Evolutionary conservation across 2,797 vertebrate genomes (phyloP).

Genomic region (Centropyge bicolor): DNA sequence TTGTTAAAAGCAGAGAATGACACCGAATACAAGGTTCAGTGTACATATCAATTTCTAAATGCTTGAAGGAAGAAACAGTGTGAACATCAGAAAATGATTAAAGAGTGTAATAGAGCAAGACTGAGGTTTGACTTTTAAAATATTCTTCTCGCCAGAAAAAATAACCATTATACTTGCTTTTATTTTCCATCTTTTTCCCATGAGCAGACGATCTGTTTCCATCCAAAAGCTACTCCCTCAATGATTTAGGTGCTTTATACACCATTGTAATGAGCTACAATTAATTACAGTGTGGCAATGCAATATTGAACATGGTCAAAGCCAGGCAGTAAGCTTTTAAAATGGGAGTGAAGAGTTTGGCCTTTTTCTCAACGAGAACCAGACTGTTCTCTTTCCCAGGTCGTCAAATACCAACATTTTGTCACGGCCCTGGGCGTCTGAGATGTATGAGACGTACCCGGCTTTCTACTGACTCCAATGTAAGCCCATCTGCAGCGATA

Average conservation of each 20-base stretch:
- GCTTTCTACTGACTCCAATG: too few species aligned
- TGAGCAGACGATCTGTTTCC: slow-evolving; percentile 1
- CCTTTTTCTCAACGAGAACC: slow-evolving; percentile 45
- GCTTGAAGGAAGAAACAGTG: slow-evolving; percentile 1
- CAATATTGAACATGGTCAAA: slow-evolving; percentile 36
- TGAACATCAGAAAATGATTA: slow-evolving; percentile 30
- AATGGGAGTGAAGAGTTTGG: slow-evolving; percentile 34
- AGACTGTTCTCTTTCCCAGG: too few species aligned
- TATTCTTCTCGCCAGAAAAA: slow-evolving; percentile 40
- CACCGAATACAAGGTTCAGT: slow-evolving; percentile 17
- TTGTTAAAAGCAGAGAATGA: slow-evolving; percentile 22
- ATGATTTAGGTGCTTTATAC: slow-evolving; percentile 64
- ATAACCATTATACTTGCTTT: slow-evolving; percentile 33
- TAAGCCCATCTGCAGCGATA: too few species aligned
- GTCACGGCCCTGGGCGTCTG: too few species aligned
- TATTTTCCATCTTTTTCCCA: slow-evolving; percentile 23
- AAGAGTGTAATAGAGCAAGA: slow-evolving; percentile 22
- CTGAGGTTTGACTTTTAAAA: slow-evolving; percentile 32
- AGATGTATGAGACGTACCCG: too few species aligned
- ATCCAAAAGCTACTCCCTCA: slow-evolving; percentile 52
- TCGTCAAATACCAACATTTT: too few species aligned
- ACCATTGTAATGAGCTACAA: slow-evolving; percentile 58
- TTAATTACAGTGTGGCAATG: slow-evolving; percentile 55
- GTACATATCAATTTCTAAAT: slow-evolving; percentile 13
- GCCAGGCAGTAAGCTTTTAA: slow-evolving; percentile 59